phyloP scores from a whole-genome alignment of 2,888 invertebrate species.

The Hedychridium roseum region DNA sequence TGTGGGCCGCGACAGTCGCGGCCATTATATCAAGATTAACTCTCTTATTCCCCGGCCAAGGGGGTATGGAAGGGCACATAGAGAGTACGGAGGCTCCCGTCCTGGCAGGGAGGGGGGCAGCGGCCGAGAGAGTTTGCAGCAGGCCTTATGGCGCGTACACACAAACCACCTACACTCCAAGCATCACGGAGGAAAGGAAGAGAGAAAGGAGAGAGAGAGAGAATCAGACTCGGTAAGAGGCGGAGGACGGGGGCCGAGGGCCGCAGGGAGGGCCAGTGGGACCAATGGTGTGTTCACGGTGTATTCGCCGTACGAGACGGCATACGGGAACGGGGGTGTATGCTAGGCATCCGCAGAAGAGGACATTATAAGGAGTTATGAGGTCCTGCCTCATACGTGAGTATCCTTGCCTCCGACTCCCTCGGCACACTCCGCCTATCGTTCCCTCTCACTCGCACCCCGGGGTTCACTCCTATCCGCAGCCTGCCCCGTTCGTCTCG shows the following conservation, averaged over 20 bases:
- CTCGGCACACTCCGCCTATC: constrained; percentile 24
- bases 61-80: constrained; percentile 48
- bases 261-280: constrained; percentile 20
- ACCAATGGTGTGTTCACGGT: constrained; percentile 46
- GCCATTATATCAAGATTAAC: constrained; percentile 63
- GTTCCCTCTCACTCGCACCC: constrained; percentile 34
- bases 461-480: constrained; percentile 34
- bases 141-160: constrained; percentile 48
- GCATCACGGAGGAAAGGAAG: background rate
- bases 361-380: constrained; percentile 63
- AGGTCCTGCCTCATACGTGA: constrained; percentile 62
- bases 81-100: constrained; percentile 44
- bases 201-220: constrained; percentile 4
- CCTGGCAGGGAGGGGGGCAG: constrained; percentile 18
- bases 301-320: constrained; percentile 46
- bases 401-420: constrained; percentile 51
- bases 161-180: constrained; percentile 39
- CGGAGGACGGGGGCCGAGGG: constrained; percentile 15
- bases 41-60: constrained; percentile 55
- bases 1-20: constrained; percentile 61
- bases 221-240: constrained; percentile 12
- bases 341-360: constrained; percentile 61
- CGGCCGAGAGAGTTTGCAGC: constrained; percentile 31
- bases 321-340: constrained; percentile 57
- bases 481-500: constrained; percentile 13